Conservation (phyloP, 2,797 vertebrate species). For the Cynodonichthys magdalenae region DNA sequence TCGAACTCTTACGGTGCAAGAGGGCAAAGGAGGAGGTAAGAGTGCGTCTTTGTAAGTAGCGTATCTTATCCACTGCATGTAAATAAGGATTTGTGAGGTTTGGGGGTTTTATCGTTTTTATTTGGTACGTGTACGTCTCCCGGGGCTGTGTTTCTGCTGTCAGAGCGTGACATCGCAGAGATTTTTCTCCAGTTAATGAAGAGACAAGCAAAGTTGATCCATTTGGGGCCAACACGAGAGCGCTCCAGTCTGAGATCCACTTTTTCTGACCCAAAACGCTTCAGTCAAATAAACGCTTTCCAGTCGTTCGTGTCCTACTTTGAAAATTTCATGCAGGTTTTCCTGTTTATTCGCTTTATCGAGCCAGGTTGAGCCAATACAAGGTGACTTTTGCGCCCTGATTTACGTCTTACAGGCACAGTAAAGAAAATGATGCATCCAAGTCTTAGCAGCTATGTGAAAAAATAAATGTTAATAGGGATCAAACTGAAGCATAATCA, state of each 20-base stretch:
- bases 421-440: not conserved
- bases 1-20: conserved; percentile 54
- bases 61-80: not conserved
- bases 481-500: not conserved
- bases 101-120: not conserved
- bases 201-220: conserved; percentile 33
- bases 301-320: conserved; percentile 4
- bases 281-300: conserved; percentile 9
- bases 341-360: not conserved
- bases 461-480: not conserved
- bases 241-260: conserved; percentile 40
- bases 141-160: conserved; percentile 18
- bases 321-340: not conserved
- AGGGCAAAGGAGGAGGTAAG: conserved; percentile 38
- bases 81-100: not conserved
- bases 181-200: conserved; percentile 39
- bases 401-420: conserved; percentile 39
- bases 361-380: too few species aligned
- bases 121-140: not conserved
- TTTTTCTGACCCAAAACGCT: conserved; percentile 8
- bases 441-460: too few species aligned
- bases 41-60: not conserved
- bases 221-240: conserved; percentile 26
- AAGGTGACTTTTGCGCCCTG: conserved; percentile 15
- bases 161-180: conserved; percentile 27